These are phyloP conservation scores for Anthopleura sola DNA, from an alignment of 64 coral and sea anemone species.

Conservation along the genomic window DNA sequence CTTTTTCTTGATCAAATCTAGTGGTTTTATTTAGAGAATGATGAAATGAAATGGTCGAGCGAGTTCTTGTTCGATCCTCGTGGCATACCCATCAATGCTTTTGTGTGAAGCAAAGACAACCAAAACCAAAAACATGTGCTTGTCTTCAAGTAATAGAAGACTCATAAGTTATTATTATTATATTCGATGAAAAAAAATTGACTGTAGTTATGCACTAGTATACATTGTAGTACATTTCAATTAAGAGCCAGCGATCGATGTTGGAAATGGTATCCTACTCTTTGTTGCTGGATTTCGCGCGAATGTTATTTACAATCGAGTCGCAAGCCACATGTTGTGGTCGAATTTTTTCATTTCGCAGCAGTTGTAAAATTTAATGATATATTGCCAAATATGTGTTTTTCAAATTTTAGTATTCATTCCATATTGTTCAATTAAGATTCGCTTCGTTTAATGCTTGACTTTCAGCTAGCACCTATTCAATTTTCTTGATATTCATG, in stretches of 20 bases:
- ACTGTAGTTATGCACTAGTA: background rate
- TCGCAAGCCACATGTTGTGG: constrained; percentile 20
- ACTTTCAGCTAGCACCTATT: constrained; percentile 17
- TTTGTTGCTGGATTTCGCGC: background rate
- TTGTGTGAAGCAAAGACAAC: background rate
- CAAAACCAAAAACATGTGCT: background rate
- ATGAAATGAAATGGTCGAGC: background rate
- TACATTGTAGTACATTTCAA: background rate
- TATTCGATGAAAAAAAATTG: background rate
- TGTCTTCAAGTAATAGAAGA: background rate
- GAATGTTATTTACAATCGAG: constrained; percentile 1
- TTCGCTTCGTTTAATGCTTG: background rate
- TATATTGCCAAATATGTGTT: background rate
- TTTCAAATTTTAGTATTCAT: background rate
- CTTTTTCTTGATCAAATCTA: background rate
- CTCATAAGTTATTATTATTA: background rate
- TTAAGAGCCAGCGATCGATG: background rate
- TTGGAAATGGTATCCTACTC: background rate
- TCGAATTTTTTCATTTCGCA: constrained; percentile 3
- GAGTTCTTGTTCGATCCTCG: constrained; percentile 8
- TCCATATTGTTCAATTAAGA: background rate
- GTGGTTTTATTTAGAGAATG: background rate
- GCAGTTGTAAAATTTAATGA: background rate
- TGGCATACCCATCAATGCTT: constrained; percentile 1
- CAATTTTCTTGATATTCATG: constrained; percentile 5